These are phyloP conservation scores for Antheraea mylitta DNA, from an alignment of 1,140 invertebrate genomes.

Conservation along the genomic window DNA sequence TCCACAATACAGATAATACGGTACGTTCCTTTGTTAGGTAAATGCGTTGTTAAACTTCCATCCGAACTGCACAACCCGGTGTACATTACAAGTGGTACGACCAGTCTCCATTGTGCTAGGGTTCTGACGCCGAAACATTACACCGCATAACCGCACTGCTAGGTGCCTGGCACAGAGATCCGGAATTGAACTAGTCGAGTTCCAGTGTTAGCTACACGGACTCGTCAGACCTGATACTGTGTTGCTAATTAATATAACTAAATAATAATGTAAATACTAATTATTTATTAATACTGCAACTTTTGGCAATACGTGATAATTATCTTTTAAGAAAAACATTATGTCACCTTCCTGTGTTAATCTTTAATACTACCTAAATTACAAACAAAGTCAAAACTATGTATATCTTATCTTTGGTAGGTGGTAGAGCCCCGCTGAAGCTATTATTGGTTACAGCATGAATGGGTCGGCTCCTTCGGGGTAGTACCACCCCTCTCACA, in stretches of 20 bases:
- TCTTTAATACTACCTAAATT: too few relatives aligned
- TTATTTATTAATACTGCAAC: too few relatives aligned
- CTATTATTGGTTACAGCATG: too few relatives aligned
- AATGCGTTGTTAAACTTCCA: background rate
- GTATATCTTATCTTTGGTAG: too few relatives aligned
- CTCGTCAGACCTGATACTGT: slow-evolving; percentile 25
- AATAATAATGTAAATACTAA: too few relatives aligned
- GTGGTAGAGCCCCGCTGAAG: too few relatives aligned
- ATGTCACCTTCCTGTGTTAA: too few relatives aligned
- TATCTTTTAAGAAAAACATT: too few relatives aligned
- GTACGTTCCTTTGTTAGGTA: background rate
- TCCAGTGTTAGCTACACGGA: slow-evolving; percentile 10
- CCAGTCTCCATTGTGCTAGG: slow-evolving; percentile 53
- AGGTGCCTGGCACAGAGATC: slow-evolving; percentile 30
- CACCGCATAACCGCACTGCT: slow-evolving; percentile 53
- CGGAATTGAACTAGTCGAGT: slow-evolving; percentile 45
- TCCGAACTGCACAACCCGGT: slow-evolving; percentile 31
- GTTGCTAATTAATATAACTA: background rate
- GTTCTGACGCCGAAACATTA: slow-evolving; percentile 50
- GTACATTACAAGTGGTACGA: slow-evolving; percentile 57
- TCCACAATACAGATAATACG: background rate
- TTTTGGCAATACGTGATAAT: too few relatives aligned
- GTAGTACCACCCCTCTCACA: too few relatives aligned
- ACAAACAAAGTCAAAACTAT: too few relatives aligned
- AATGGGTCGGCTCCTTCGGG: too few relatives aligned